phyloP scores from a whole-genome alignment of 2,888 invertebrate genomes.

The Tetranychus piercei region DNA sequence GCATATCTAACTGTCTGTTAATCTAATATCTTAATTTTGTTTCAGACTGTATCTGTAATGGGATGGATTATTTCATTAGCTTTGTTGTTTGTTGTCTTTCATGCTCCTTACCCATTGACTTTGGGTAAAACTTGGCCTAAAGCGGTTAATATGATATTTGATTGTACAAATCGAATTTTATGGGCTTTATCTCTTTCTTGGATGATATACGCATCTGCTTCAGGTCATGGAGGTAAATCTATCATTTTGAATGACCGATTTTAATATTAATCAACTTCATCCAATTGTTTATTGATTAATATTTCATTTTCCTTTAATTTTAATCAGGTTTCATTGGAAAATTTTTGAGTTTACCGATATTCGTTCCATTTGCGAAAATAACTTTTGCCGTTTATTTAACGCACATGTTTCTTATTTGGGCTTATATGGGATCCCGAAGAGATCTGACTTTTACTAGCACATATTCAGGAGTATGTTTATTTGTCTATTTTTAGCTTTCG shows the following conservation, averaged over 20 bases:
- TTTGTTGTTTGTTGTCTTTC: not conserved
- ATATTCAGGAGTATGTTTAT: conserved; percentile 6
- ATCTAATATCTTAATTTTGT: not conserved
- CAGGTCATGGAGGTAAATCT: conserved; percentile 6
- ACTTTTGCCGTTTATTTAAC: conserved; percentile 22
- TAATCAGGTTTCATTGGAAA: conserved; percentile 17
- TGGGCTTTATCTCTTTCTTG: conserved; percentile 7
- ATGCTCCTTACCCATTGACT: not conserved
- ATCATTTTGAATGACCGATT: not conserved
- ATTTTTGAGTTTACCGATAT: conserved; percentile 19
- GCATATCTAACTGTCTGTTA: too few species aligned
- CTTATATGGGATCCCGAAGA: conserved; percentile 14
- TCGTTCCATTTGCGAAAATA: conserved; percentile 19
- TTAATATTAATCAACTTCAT: conserved; percentile 6
- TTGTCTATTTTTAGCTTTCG: not conserved
- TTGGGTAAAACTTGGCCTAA: conserved; percentile 4
- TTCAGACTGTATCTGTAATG: not conserved
- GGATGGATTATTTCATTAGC: conserved; percentile 5
- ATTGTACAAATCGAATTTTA: conserved; percentile 7
- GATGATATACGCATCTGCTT: conserved; percentile 9
- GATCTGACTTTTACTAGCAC: conserved; percentile 11
- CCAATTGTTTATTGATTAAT: not conserved
- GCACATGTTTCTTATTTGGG: conserved; percentile 20
- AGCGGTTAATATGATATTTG: not conserved
- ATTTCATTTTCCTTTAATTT: not conserved